phyloP scores from a whole-genome alignment of 1,140 invertebrate genomes.

The Goniozus legneri region DNA sequence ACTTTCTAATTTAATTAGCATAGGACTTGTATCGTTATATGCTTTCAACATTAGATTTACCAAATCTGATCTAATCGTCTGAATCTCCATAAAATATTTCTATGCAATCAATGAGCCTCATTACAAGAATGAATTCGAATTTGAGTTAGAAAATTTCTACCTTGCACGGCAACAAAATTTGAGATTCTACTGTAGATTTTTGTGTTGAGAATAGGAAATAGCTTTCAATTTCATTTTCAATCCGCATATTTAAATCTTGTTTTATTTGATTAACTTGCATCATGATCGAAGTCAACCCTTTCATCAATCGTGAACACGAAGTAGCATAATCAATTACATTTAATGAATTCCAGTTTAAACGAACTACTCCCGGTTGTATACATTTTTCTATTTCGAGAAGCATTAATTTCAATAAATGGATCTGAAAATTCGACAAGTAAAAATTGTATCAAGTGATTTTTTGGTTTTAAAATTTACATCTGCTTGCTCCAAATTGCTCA shows the following conservation, averaged over 20 bases:
- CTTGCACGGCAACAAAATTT: no score
- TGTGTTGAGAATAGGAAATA: not conserved
- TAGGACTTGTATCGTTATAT: conserved; percentile 71
- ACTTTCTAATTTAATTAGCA: conserved; percentile 79
- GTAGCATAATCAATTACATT: conserved; percentile 72
- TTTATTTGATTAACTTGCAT: conserved; percentile 76
- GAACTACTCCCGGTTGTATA: conserved; percentile 73
- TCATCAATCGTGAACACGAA: conserved; percentile 56
- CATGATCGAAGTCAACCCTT: conserved; percentile 63
- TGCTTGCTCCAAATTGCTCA: conserved; percentile 59
- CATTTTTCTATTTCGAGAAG: conserved; percentile 71
- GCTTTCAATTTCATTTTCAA: conserved; percentile 51
- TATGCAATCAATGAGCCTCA: no score
- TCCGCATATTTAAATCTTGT: conserved; percentile 62
- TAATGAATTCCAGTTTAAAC: conserved; percentile 81
- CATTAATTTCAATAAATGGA: conserved; percentile 64
- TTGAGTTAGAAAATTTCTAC: no score
- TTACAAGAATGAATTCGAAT: no score
- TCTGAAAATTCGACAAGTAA: conserved; percentile 33
- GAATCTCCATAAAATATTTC: conserved; percentile 67
- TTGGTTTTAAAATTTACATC: conserved; percentile 52
- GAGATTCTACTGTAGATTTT: no score
- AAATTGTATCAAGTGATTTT: not conserved
- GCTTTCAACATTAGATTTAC: conserved; percentile 63
- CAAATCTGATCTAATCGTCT: conserved; percentile 64